These are phyloP conservation scores for Julus scanicus DNA, from an alignment of 2,888 invertebrate species.

Conservation along the genomic window DNA sequence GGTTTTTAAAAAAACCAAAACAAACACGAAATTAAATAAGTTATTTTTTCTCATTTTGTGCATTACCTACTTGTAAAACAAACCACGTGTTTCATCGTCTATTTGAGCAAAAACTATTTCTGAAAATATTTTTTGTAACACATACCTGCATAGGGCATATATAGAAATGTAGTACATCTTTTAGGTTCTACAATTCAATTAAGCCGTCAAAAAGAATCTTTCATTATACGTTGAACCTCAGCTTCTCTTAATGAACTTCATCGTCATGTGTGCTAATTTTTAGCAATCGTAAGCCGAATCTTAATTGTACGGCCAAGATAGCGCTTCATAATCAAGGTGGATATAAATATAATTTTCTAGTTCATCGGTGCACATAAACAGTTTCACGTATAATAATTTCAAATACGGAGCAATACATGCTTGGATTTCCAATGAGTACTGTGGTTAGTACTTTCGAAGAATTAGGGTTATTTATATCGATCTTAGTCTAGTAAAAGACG, in stretches of 20 bases:
- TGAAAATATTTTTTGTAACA: too few species aligned
- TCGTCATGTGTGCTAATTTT: not conserved
- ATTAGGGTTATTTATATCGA: not conserved
- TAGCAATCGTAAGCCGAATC: constrained; percentile 20
- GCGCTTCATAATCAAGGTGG: not conserved
- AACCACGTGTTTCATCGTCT: not conserved
- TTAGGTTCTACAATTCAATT: constrained; percentile 14
- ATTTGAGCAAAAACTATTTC: not conserved
- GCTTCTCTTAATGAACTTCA: not conserved
- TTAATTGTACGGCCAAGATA: not conserved
- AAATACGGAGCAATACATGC: not conserved
- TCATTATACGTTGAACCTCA: not conserved
- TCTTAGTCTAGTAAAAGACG: not conserved
- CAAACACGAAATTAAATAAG: not conserved
- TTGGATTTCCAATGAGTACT: not conserved
- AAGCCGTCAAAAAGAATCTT: not conserved
- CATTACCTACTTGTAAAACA: not conserved
- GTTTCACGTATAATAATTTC: not conserved
- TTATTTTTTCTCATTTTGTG: not conserved
- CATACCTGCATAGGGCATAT: not conserved
- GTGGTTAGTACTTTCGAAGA: not conserved
- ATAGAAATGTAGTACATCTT: not conserved
- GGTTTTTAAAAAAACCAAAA: too few species aligned
- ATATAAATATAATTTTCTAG: constrained; percentile 22
- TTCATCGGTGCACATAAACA: constrained; percentile 20